A percentile compares a stretch with the other conserved stretches of the same genome.
These are phyloP conservation scores for Diadema setosum DNA, from an alignment of 35 echinoderm and acorn worm species.

Conservation along the genomic window DNA sequence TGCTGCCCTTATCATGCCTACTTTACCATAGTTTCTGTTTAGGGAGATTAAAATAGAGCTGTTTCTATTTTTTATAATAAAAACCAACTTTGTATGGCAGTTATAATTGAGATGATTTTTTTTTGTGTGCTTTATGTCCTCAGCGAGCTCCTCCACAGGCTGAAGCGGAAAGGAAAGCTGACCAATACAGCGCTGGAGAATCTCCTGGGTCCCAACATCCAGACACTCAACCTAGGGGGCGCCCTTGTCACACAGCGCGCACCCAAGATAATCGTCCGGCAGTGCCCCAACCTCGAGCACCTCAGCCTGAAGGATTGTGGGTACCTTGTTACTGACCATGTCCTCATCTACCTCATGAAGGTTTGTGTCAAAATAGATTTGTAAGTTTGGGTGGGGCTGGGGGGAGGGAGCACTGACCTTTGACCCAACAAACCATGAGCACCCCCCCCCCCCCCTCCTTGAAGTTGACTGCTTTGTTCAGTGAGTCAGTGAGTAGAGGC, in stretches of 20 bases:
- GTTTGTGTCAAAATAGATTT: no score
- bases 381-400: no score
- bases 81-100: background rate
- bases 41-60: background rate
- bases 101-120: no score
- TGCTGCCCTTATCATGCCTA: background rate
- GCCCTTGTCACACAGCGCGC: conserved; percentile 62
- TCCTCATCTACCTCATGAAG: conserved; percentile 64
- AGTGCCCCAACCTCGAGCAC: conserved; percentile 42
- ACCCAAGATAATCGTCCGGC: conserved; percentile 65
- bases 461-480: no score
- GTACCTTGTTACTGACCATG: conserved; percentile 68
- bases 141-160: conserved; percentile 58
- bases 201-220: conserved; percentile 40
- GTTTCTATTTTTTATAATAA: background rate
- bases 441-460: no score
- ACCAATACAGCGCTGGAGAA: conserved; percentile 54
- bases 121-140: no score
- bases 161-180: conserved; percentile 66
- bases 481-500: no score
- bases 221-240: conserved; percentile 55
- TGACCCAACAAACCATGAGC: no score
- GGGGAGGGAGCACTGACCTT: no score
- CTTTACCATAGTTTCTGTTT: background rate
- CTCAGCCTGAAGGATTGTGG: conserved; percentile 69